phyloP scores from a whole-genome alignment of 2,888 invertebrate species.

The Leptogaster cylindrica region DNA sequence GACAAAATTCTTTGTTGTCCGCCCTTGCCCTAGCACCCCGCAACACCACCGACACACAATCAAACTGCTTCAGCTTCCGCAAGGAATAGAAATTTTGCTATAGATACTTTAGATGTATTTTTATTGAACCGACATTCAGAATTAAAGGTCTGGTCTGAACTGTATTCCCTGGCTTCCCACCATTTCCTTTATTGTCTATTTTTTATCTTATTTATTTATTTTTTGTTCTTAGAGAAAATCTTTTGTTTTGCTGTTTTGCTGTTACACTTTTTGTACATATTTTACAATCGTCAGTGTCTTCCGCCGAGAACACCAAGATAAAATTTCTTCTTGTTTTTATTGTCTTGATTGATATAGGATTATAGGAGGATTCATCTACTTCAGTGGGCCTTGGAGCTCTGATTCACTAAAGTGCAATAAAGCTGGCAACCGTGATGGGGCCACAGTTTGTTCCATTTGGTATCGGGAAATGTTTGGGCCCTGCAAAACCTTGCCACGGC shows the following conservation, averaged over 20 bases:
- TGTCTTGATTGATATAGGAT: constrained; percentile 35
- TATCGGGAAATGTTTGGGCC: background rate
- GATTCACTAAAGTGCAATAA: constrained; percentile 35
- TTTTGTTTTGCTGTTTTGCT: too few species aligned
- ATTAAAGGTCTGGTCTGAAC: constrained; percentile 10
- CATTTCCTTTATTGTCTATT: too few species aligned
- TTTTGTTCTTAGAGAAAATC: too few species aligned
- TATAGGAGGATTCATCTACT: constrained; percentile 32
- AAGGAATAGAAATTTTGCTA: constrained; percentile 28
- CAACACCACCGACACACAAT: background rate
- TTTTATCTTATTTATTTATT: too few species aligned
- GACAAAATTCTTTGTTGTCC: background rate
- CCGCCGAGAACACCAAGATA: constrained; percentile 2
- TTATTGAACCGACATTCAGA: constrained; percentile 29
- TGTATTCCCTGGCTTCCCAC: background rate
- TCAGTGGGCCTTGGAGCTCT: background rate
- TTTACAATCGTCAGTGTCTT: constrained; percentile 2
- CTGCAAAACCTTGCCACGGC: background rate
- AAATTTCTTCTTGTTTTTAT: constrained; percentile 11
- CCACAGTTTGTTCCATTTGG: background rate
- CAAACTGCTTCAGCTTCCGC: background rate
- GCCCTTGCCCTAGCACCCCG: background rate
- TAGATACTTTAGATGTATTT: constrained; percentile 11
- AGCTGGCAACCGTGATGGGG: background rate
- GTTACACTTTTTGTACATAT: background rate